phyloP scores from a whole-genome alignment of 1,140 invertebrate genomes.

The Trinorchestia longiramus region DNA sequence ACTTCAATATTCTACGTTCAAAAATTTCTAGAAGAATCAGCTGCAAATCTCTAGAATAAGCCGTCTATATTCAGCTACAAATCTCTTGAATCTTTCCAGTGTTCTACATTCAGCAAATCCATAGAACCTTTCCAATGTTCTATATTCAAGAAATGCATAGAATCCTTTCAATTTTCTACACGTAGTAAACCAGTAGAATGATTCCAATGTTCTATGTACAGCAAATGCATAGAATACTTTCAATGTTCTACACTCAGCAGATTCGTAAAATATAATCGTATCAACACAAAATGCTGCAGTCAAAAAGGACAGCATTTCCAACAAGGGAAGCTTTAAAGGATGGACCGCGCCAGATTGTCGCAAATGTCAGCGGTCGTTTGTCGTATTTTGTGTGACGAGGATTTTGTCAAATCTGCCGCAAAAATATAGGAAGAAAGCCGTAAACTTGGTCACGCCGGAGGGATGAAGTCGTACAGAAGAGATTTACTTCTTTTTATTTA shows the following conservation, averaged over 20 bases:
- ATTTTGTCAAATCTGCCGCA: slow-evolving; percentile 43
- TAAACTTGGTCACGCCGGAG: background rate
- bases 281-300: background rate
- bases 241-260: background rate
- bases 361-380: slow-evolving; percentile 52
- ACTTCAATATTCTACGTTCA: no score
- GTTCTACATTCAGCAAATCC: background rate
- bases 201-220: background rate
- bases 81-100: background rate
- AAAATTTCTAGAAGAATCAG: no score
- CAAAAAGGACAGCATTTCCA: background rate
- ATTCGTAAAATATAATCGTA: background rate
- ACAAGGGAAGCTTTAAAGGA: background rate
- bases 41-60: background rate
- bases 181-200: background rate
- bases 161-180: background rate
- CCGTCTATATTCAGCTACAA: background rate
- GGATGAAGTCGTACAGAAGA: slow-evolving; percentile 40
- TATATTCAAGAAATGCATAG: background rate
- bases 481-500: slow-evolving; percentile 28
- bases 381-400: slow-evolving; percentile 39
- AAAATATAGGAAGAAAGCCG: slow-evolving; percentile 27
- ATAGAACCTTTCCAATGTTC: background rate
- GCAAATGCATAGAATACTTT: background rate
- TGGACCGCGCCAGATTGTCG: slow-evolving; percentile 17